Conservation (phyloP, 1,140 invertebrate species). For the Vanessa atalanta region DNA sequence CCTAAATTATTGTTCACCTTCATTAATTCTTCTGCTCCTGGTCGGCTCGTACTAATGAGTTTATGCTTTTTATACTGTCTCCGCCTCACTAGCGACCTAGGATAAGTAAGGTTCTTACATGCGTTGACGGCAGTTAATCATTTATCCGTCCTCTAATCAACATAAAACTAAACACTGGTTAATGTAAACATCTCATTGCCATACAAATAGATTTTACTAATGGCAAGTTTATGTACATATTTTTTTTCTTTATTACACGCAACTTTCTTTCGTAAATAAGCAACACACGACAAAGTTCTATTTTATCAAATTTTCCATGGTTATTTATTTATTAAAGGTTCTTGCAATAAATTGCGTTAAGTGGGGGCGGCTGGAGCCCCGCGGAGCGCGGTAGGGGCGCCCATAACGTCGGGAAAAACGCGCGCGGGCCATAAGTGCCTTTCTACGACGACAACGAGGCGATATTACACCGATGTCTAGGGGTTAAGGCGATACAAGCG, state of each 20-base stretch:
- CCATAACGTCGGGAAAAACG: constrained; percentile 74
- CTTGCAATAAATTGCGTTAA: constrained; percentile 77
- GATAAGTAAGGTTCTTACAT: background rate
- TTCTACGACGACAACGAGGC: constrained; percentile 61
- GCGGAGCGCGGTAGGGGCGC: constrained; percentile 65
- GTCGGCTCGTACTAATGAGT: constrained; percentile 72
- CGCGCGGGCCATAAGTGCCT: constrained; percentile 72
- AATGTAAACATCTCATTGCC: too few species aligned
- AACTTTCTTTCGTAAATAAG: background rate
- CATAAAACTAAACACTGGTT: background rate
- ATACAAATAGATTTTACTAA: background rate
- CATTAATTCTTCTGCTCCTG: constrained; percentile 75
- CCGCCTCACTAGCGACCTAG: constrained; percentile 30
- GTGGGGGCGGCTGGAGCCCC: constrained; percentile 71
- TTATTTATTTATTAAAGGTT: constrained; percentile 79
- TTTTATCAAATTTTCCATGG: constrained; percentile 77
- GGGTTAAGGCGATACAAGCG: constrained; percentile 48
- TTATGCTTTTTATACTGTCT: constrained; percentile 69
- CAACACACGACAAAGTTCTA: constrained; percentile 51
- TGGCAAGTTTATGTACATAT: background rate
- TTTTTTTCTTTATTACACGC: background rate
- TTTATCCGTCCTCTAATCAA: background rate
- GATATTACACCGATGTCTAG: constrained; percentile 59
- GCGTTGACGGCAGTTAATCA: too few species aligned
- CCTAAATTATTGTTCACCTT: constrained; percentile 78